Evolutionary conservation across 2,888 invertebrate genomes (phyloP), one percentile per base, ranked within the genome.

Genomic region (Chloromyia formosa): DNA sequence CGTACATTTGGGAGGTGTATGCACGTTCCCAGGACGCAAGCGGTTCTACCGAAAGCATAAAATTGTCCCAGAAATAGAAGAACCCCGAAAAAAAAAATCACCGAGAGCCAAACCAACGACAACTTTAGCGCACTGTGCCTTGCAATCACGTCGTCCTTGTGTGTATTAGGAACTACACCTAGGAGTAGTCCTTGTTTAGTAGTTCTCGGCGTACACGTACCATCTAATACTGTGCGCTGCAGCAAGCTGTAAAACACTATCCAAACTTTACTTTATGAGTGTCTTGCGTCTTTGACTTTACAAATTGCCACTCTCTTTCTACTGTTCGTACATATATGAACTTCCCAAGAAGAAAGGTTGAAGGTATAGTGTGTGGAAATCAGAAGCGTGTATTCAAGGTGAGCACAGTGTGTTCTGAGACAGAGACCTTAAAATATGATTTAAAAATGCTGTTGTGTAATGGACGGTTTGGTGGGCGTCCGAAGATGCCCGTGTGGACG

Each of bases 231-330:
- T 66, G 66, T 22, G 16, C 27, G 27, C 49, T 66, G 66, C 66
- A 66, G n/a, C 22, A 45, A 66, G 22, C 66, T 9, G 66, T 66
- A 66, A 66, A 45, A 66, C 66, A 66, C 66, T 66, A 66, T 49
- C 66, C 66, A 66, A 66, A 66, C 66, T 66, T 66, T 66, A 66
- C 66, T 66, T 66, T 66, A 66, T 66, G 66, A 66, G 49, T 49
- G 45, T 66, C 66, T 27, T 22, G 66, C 66, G 66, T 66, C 66
- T 66, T 66, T 66, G 66, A 66, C 66, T 66, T 66, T 66, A 66
- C 66, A 66, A 66, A 66, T 66, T 66, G 66, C 66, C 66, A 66
- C 49, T 49, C 66, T 16, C 35, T 66, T 23, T 16, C 45, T 45
- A 20, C 49, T 16, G 42, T 14, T 66, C 14, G 20, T 58, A 12